These are phyloP conservation scores for Metridium senile DNA, from an alignment of 92 coral and sea anemone species.

Conservation along the genomic window DNA sequence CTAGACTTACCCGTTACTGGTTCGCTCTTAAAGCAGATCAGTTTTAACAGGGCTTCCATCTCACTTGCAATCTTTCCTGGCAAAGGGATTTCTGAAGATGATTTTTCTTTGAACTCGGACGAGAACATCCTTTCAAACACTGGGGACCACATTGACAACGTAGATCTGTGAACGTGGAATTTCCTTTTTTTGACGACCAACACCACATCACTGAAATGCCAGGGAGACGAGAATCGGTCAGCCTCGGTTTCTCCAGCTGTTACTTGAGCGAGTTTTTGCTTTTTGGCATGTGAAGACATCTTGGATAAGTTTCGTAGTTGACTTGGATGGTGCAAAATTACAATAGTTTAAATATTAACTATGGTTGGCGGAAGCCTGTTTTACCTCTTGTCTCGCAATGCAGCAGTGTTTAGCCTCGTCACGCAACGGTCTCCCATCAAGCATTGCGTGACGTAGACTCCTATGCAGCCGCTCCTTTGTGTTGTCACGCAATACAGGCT, in stretches of 20 bases:
- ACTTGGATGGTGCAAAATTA: no score
- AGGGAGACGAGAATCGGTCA: background rate
- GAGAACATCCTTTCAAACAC: conserved; percentile 9
- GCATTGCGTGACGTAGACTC: no score
- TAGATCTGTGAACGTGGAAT: conserved; percentile 6
- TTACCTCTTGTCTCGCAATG: no score
- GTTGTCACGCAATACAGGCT: no score
- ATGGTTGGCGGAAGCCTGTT: no score
- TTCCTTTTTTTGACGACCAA: background rate
- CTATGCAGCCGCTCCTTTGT: no score
- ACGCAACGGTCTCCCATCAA: no score
- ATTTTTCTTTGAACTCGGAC: background rate
- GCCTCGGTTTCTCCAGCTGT: background rate
- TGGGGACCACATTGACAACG: conserved; percentile 3
- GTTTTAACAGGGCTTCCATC: background rate
- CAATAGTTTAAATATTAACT: no score
- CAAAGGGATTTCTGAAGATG: background rate
- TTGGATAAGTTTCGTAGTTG: no score
- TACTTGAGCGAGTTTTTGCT: background rate
- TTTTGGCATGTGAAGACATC: no score
- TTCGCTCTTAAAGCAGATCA: background rate
- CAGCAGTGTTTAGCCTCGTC: no score
- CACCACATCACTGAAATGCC: conserved; percentile 10
- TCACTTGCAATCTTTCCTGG: background rate
- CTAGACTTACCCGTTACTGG: background rate